Conservation (phyloP, 2,888 invertebrate species). For the Caenorhabditis macrosperma region DNA sequence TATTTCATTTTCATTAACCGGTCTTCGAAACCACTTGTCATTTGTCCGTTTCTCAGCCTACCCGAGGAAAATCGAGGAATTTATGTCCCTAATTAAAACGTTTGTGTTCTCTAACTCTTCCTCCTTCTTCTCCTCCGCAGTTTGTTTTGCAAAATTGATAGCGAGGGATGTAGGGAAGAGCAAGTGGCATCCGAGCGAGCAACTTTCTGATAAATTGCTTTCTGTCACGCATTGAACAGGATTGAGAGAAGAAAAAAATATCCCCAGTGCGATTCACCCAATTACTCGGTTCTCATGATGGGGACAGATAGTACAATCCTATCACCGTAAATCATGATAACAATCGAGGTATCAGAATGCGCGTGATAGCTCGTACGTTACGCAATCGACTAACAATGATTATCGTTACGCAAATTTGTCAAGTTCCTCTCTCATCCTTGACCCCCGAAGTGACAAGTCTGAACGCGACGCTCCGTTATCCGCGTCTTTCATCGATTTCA, state of each 20-base stretch:
- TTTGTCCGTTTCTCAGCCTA: background rate
- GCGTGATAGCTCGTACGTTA: conserved; percentile 44
- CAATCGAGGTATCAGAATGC: conserved; percentile 44
- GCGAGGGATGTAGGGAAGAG: conserved; percentile 2
- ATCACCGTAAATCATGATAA: conserved; percentile 60
- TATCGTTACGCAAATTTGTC: conserved; percentile 58
- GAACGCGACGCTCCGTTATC: no score
- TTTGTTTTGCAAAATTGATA: conserved; percentile 15
- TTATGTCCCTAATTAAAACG: background rate
- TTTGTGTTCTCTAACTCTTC: background rate
- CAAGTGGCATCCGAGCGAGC: background rate
- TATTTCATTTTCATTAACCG: conserved; percentile 7
- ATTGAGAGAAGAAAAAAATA: conserved; percentile 1
- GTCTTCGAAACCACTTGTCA: conserved; percentile 6
- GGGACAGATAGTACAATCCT: conserved; percentile 14
- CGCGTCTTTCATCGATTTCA: no score
- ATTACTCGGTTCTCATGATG: background rate
- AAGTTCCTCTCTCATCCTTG: conserved; percentile 34
- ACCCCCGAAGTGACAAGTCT: no score
- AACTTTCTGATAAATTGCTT: conserved; percentile 50
- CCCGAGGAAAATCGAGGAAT: background rate
- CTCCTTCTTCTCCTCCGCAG: background rate
- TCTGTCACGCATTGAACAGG: conserved; percentile 12
- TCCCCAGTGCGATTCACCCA: background rate
- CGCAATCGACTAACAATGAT: conserved; percentile 50